Conservation (phyloP, 2,113 vertebrate genomes). For the Macroglossus sobrinus region DNA sequence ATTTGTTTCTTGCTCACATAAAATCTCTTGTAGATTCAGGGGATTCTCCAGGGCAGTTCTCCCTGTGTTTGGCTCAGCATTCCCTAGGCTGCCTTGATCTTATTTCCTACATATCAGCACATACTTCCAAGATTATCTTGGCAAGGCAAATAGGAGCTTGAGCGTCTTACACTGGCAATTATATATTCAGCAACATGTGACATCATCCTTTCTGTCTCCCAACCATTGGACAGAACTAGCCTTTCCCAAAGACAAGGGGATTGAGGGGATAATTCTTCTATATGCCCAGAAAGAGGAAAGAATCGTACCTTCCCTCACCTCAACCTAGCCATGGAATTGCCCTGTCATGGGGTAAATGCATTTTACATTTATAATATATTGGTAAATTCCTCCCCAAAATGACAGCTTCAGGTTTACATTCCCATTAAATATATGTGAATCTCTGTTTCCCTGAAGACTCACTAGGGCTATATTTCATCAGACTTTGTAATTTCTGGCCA, state of each 20-base stretch:
- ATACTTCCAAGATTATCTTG: neutral
- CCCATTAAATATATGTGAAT: neutral
- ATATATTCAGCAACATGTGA: neutral
- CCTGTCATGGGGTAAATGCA: neutral
- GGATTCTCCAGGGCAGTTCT: neutral
- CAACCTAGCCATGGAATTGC: neutral
- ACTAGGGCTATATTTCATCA: neutral
- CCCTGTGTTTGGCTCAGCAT: neutral
- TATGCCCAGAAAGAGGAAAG: neutral
- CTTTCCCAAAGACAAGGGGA: neutral
- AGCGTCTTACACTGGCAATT: neutral
- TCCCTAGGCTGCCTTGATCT: neutral
- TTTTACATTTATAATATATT: neutral
- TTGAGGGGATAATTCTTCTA: neutral
- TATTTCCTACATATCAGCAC: neutral
- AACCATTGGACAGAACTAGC: neutral
- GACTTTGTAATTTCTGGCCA: neutral
- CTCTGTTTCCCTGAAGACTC: neutral
- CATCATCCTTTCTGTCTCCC: neutral
- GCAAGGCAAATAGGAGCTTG: neutral
- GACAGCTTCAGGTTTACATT: slow-evolving; percentile 1
- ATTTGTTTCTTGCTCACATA: neutral
- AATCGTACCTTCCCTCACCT: neutral
- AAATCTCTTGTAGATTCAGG: neutral
- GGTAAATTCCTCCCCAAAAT: neutral